Percentiles rank a stretch among this genome's conserved stretches.
phyloP scores from a whole-genome alignment of 2,888 invertebrate species.

The Drosophila glabriapex region DNA sequence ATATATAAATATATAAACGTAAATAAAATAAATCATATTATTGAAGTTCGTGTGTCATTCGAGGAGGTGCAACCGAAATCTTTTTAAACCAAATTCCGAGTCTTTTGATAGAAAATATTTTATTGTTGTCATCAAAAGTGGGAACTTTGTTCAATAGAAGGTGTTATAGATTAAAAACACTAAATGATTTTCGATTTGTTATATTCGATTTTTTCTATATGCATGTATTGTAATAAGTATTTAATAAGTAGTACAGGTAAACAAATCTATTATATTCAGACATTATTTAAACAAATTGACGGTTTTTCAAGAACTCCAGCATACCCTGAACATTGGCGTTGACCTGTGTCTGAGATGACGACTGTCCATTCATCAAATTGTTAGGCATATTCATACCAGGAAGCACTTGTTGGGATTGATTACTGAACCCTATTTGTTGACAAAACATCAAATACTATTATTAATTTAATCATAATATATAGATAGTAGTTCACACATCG shows the following conservation, averaged over 20 bases:
- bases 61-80: background rate
- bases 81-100: background rate
- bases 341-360: conserved; percentile 83
- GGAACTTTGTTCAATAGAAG: background rate
- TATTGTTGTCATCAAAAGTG: background rate
- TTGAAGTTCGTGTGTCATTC: conserved; percentile 8
- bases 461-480: background rate
- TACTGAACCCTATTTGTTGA: conserved; percentile 73
- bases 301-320: conserved; percentile 83
- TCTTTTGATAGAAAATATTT: background rate
- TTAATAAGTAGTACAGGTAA: conserved; percentile 73
- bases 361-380: conserved; percentile 82
- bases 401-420: conserved; percentile 75
- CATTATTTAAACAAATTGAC: conserved; percentile 80
- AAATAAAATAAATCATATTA: conserved; percentile 23
- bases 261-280: conserved; percentile 74
- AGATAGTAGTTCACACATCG: background rate
- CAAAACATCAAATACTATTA: conserved; percentile 2
- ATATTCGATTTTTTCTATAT: conserved; percentile 75
- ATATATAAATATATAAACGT: conserved; percentile 11
- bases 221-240: conserved; percentile 71
- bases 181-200: conserved; percentile 38
- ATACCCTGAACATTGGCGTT: conserved; percentile 83
- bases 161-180: conserved; percentile 25
- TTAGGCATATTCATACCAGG: conserved; percentile 82